Base-by-base conservation (phyloP, 2,113 vertebrate species). In the Hypanus sabinus region DNA sequence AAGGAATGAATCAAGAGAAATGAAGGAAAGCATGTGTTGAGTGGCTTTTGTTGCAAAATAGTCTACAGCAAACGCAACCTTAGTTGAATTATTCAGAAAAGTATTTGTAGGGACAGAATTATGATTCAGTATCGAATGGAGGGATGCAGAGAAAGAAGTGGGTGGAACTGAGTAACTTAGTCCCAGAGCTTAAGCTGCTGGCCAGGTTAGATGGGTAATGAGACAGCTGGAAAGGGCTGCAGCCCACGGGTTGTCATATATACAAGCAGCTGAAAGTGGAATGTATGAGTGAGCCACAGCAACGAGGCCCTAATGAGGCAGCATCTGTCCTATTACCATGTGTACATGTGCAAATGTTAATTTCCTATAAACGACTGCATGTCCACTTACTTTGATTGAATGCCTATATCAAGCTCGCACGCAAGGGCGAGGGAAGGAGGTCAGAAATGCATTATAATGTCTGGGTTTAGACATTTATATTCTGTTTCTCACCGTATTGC, bases 341-440 rank as follows among this genome's bases (percentile, higher is more conserved):
- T 90, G 85, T 90, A 90, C 85, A 90, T 90, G 85, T 90, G 60
- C 85, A 90, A 90, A 90, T 90, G 85, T 90, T 90, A 90, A 90
- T 90, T 90, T 90, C 85, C 60, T 65, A 20, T 90, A 90, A 90
- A 90, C n/a, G 85, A 90, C 60, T 90, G n/a, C 85, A 90, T 65
- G 85, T 90, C 85, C 85, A 90, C 60, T 90, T 90, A 90, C 65
- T 90, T 90, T 90, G 85, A 90, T 90, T 90, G 60, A 90, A 90
- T 90, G 85, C 85, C 6, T 90, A 7, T 65, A 90, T 90, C 85
- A 68, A 65, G 85, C 85, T 68, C 65, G 62, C 85, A 65, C 65
- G 60, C 62, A 90, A 65, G 60, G 85, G 30, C 18, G 76, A 36
- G 33, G 76, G 76, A 79, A 90, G 24, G 60, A 68, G 85, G 60